These are phyloP conservation scores for Coenonympha arcania DNA, from an alignment of 2,888 invertebrate species.

Conservation along the genomic window DNA sequence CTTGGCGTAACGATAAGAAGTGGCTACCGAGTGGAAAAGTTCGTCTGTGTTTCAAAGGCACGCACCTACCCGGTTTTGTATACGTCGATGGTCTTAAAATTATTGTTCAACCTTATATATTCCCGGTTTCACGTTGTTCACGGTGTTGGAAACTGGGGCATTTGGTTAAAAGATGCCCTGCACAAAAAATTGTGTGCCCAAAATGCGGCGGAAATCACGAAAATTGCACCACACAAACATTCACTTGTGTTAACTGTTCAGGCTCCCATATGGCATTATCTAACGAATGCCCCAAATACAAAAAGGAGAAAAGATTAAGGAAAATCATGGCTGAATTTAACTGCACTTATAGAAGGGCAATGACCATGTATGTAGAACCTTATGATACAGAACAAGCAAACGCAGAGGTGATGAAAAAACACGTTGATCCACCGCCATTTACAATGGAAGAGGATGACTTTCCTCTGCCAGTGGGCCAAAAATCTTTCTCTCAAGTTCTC, in stretches of 20 bases:
- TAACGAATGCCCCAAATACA: conserved; percentile 19
- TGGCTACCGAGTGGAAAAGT: no score
- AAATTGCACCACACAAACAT: conserved; percentile 21
- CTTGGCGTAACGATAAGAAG: no score
- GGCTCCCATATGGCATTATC: conserved; percentile 24
- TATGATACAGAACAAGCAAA: background rate
- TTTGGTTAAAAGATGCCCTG: no score
- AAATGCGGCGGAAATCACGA: conserved; percentile 21
- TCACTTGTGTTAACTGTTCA: conserved; percentile 21
- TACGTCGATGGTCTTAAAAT: conserved; percentile 15
- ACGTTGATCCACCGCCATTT: no score
- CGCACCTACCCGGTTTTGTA: conserved; percentile 19
- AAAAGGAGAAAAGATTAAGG: conserved; percentile 23
- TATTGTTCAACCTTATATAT: conserved; percentile 22
- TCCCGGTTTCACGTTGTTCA: conserved; percentile 16
- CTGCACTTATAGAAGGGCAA: conserved; percentile 24
- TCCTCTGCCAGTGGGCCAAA: no score
- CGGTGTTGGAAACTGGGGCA: no score
- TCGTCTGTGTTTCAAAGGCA: conserved; percentile 11
- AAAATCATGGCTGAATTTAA: conserved; percentile 25
- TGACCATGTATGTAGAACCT: conserved; percentile 13
- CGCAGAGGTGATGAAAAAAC: no score
- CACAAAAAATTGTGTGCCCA: conserved; percentile 18
- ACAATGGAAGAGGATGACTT: no score
- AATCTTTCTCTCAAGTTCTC: no score